Evolutionary conservation across 2,888 invertebrate species (phyloP).

Genomic region (Rotaria sp.): DNA sequence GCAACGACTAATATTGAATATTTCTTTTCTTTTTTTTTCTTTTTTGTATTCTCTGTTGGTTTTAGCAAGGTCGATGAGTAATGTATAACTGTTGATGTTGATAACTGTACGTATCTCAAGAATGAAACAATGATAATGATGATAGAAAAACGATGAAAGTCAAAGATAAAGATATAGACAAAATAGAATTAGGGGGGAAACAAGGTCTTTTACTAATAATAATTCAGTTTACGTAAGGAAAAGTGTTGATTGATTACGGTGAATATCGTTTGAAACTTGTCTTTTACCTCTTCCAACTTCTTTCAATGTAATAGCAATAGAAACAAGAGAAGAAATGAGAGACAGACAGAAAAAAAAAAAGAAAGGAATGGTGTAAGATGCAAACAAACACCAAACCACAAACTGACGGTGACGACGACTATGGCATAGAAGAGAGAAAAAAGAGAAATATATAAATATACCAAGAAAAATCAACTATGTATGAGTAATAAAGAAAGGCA

Average conservation of each 20-base stretch:
- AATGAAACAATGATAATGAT: constrained; percentile 6
- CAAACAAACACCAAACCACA: constrained; percentile 10
- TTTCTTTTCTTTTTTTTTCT: background rate
- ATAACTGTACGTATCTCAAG: background rate
- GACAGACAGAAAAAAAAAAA: background rate
- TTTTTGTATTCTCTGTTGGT: background rate
- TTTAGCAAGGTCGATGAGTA: constrained; percentile 8
- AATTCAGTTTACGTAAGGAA: background rate
- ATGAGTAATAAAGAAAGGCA: background rate
- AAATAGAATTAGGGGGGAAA: background rate
- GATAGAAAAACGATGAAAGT: background rate
- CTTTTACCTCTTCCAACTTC: background rate
- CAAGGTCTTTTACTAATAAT: background rate
- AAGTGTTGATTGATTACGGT: background rate
- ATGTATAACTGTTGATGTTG: background rate
- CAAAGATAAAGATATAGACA: background rate
- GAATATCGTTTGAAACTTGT: background rate
- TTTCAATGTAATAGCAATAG: background rate
- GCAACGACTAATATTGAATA: background rate
- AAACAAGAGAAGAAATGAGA: background rate
- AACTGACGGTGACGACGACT: background rate
- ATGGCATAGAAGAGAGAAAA: background rate
- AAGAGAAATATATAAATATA: background rate
- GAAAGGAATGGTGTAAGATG: background rate
- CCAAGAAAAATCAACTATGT: background rate